phyloP scores from a whole-genome alignment of 35 echinoderm and acorn worm species.

The Apostichopus californicus region DNA sequence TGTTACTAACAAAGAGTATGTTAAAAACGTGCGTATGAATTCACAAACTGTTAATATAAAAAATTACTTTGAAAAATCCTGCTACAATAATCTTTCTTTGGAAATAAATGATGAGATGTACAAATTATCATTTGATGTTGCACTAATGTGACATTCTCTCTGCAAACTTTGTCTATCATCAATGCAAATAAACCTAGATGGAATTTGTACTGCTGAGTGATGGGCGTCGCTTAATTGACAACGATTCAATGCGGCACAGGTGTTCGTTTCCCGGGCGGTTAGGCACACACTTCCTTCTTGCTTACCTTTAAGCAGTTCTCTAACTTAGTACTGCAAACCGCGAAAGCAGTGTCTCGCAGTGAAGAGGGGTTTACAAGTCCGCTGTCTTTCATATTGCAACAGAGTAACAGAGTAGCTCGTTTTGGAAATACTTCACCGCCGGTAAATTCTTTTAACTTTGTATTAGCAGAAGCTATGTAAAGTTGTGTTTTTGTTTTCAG shows the following conservation, averaged over 20 bases:
- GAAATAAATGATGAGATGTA: no score
- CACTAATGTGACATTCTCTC: no score
- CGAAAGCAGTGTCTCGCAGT: not conserved
- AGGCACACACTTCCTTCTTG: not conserved
- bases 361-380: not conserved
- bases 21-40: no score
- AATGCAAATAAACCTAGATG: conserved; percentile 42
- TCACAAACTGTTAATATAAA: no score
- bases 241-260: conserved; percentile 1
- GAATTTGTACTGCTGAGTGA: conserved; percentile 37
- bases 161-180: not conserved
- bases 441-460: not conserved
- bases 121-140: no score
- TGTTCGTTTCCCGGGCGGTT: conserved; percentile 26
- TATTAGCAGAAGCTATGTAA: not conserved
- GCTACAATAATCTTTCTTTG: no score
- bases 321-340: not conserved
- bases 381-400: not conserved
- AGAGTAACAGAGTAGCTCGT: not conserved
- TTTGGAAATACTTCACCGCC: not conserved
- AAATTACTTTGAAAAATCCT: no score
- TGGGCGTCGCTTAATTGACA: conserved; percentile 44
- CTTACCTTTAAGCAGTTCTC: not conserved
- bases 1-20: no score
- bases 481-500: not conserved